Evolutionary conservation across 2,888 invertebrate species (phyloP).

Genomic region (Cacoxenus indagator): DNA sequence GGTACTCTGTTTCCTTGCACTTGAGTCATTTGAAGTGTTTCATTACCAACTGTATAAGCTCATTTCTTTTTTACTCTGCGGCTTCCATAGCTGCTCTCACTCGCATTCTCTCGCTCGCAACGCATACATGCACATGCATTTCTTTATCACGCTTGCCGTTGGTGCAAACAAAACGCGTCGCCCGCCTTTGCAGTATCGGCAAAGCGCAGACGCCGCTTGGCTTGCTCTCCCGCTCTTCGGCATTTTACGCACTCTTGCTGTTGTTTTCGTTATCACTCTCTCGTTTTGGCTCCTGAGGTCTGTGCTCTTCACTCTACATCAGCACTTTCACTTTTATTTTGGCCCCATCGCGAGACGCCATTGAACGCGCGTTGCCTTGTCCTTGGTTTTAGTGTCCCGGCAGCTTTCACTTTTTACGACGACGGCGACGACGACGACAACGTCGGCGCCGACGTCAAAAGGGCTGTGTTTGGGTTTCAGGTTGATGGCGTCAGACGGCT

Average conservation of each 20-base stretch:
- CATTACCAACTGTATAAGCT: too few relatives aligned
- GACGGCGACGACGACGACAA: slow-evolving; percentile 33
- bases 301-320: neutral
- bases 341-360: neutral
- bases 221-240: neutral
- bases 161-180: neutral
- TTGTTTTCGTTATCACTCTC: neutral
- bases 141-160: slow-evolving; percentile 31
- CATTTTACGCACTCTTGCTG: neutral
- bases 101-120: slow-evolving; percentile 8
- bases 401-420: slow-evolving; percentile 56
- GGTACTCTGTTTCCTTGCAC: too few relatives aligned
- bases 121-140: slow-evolving; percentile 34
- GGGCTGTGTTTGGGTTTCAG: neutral
- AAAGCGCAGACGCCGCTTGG: slow-evolving; percentile 8
- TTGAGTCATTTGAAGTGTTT: too few relatives aligned
- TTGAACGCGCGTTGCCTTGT: slow-evolving; percentile 43
- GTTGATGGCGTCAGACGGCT: neutral
- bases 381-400: slow-evolving; percentile 47
- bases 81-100: slow-evolving; percentile 14
- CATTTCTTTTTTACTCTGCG: slow-evolving; percentile 9
- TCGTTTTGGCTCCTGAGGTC: neutral
- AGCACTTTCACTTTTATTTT: slow-evolving; percentile 36
- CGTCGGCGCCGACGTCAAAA: neutral
- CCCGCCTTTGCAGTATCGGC: neutral